A percentile compares a stretch with the other conserved stretches of the same genome.
Evolutionary conservation across 1,140 invertebrate genomes (phyloP).

Genomic region (Gryllus bimaculatus): DNA sequence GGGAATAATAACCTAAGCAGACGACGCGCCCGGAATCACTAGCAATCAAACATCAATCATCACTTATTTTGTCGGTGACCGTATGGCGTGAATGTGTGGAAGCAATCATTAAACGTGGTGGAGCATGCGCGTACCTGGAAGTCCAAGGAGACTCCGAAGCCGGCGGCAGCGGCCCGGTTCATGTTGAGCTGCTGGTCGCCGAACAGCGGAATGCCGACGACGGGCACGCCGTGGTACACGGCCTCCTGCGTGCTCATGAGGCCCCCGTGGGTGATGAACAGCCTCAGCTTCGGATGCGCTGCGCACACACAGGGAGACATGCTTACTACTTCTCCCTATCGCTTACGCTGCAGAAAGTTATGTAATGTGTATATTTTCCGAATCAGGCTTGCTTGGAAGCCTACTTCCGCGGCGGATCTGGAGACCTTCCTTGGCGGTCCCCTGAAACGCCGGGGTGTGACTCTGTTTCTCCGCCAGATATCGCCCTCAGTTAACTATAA

Average conservation of each 20-base stretch:
- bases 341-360: no score
- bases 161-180: neutral
- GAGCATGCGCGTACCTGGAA: neutral
- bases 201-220: constrained; percentile 34
- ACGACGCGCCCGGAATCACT: no score
- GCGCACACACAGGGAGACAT: neutral
- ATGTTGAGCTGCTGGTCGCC: constrained; percentile 35
- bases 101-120: neutral
- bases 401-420: no score
- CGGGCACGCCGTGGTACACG: constrained; percentile 33
- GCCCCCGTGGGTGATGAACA: constrained; percentile 40
- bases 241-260: constrained; percentile 34
- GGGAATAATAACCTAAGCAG: no score
- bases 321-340: no score
- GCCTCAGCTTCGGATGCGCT: constrained; percentile 30
- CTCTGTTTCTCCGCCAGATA: no score
- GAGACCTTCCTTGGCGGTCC: no score
- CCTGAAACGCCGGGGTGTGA: no score
- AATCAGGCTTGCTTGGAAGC: no score
- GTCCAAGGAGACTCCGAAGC: neutral
- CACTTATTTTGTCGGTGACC: neutral
- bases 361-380: no score
- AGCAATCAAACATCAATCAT: no score
- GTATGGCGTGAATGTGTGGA: neutral
- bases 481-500: no score